Evolutionary conservation across 2,113 vertebrate genomes (phyloP).

Genomic region (Guaruba guarouba): DNA sequence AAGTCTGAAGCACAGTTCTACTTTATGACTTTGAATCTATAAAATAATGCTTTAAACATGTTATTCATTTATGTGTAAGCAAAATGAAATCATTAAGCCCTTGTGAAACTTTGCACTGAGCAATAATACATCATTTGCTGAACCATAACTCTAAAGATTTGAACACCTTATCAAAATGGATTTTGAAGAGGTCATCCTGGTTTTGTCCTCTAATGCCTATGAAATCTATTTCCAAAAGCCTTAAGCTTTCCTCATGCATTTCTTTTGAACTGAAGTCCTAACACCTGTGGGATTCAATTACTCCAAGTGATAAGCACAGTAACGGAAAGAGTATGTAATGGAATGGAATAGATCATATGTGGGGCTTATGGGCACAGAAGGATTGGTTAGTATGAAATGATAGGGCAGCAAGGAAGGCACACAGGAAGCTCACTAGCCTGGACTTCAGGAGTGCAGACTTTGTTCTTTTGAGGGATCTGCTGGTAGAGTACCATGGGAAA

Average conservation of each 20-base stretch:
- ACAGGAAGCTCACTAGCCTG: neutral
- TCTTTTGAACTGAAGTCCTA: neutral
- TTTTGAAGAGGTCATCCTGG: neutral
- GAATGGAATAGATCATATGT: neutral
- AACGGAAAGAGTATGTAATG: neutral
- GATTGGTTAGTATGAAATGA: neutral
- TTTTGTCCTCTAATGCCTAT: neutral
- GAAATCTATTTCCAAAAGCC: neutral
- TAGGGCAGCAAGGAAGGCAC: neutral
- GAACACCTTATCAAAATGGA: neutral
- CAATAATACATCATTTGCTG: neutral
- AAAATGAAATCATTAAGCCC: neutral
- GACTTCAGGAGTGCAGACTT: neutral
- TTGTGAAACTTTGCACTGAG: neutral
- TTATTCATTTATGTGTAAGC: neutral
- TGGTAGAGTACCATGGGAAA: neutral
- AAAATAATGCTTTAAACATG: neutral
- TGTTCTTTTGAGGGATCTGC: neutral
- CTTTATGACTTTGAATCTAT: neutral
- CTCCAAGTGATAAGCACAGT: neutral
- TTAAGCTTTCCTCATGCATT: neutral
- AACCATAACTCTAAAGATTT: neutral
- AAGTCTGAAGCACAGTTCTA: neutral
- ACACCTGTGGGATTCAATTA: neutral
- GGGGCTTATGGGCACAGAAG: neutral